Conservation (phyloP, 2,113 vertebrate genomes). For the Cygnus buccinator region DNA sequence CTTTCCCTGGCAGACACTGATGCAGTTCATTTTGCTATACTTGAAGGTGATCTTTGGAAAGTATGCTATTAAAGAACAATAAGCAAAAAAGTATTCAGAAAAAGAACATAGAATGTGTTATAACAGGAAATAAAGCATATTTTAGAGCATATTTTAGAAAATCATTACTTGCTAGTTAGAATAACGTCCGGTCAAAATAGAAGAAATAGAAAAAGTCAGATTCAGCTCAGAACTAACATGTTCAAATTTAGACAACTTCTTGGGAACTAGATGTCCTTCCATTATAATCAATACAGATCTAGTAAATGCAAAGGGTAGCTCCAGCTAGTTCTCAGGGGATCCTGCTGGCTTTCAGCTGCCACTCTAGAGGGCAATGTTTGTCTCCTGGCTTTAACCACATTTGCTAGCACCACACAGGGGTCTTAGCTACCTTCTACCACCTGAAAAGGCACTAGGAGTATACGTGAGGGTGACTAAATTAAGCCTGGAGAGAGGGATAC, state of each 20-base stretch:
- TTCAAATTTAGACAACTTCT: not conserved
- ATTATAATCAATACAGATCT: not conserved
- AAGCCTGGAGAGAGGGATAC: not conserved
- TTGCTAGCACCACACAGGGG: accelerated
- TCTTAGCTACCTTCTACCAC: not conserved
- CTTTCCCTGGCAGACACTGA: not conserved
- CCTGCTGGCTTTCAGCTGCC: not conserved
- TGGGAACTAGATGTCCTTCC: not conserved
- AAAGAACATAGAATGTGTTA: not conserved
- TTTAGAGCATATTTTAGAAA: not conserved
- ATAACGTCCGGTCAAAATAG: not conserved
- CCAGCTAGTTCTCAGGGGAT: not conserved
- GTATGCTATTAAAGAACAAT: not conserved
- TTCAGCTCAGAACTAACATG: not conserved
- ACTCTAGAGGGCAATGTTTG: not conserved
- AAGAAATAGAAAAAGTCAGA: not conserved
- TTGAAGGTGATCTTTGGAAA: not conserved
- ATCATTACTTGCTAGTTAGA: not conserved
- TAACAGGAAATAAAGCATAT: not conserved
- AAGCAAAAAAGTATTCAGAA: not conserved
- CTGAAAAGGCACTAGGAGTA: not conserved
- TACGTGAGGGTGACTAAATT: not conserved
- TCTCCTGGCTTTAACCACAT: not conserved
- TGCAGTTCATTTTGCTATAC: not conserved
- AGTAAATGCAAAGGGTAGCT: not conserved